These are phyloP conservation scores for Leptocoma aspasia DNA, from an alignment of 2,113 vertebrate species.

Conservation along the genomic window DNA sequence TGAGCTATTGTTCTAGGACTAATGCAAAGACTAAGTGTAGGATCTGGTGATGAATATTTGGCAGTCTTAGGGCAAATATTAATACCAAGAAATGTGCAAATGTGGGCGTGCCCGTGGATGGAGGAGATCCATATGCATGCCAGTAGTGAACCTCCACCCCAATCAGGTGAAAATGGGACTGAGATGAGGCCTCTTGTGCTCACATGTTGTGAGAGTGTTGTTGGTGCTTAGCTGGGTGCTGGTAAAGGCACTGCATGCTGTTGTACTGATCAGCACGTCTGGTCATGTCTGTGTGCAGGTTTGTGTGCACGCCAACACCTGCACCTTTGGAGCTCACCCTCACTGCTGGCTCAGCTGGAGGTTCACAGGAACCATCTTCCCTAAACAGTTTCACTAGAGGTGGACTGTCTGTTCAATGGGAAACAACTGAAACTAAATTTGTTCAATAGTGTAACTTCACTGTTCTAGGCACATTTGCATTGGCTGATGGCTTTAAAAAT, in stretches of 20 bases:
- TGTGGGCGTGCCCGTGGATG: neutral
- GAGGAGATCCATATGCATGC: neutral
- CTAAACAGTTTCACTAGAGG: neutral
- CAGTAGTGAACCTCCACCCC: neutral
- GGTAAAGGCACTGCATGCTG: neutral
- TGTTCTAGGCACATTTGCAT: neutral
- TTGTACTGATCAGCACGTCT: neutral
- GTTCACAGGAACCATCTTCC: neutral
- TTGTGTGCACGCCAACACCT: neutral
- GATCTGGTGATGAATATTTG: neutral
- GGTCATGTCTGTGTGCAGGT: neutral
- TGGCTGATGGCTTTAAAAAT: neutral
- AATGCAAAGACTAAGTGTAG: neutral
- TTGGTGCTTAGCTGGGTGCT: neutral
- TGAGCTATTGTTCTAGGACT: neutral
- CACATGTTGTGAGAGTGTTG: neutral
- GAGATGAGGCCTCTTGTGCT: neutral
- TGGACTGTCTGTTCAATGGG: neutral
- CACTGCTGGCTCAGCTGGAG: fast-evolving
- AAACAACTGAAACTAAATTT: neutral
- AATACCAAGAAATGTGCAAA: neutral
- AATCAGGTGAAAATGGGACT: neutral
- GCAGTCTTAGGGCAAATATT: neutral
- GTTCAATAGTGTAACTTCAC: neutral
- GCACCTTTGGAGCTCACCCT: neutral